A percentile compares a stretch with the other conserved stretches of the same genome.
Evolutionary conservation across 37 sponge, comb jelly and placozoan genomes (phyloP).

Genomic region (Spongilla lacustris): DNA sequence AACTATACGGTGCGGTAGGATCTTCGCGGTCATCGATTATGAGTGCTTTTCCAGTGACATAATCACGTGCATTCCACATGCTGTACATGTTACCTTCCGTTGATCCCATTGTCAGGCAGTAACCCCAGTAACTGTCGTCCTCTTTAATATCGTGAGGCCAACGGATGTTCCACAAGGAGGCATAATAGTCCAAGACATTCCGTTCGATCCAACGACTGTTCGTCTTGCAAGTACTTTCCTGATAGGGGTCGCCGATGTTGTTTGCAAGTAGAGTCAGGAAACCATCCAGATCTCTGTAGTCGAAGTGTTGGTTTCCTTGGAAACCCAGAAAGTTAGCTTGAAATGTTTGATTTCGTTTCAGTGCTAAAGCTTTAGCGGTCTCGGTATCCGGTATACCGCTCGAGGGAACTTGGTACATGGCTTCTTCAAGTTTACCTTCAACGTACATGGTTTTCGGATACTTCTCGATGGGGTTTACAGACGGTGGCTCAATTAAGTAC

Average conservation of each 20-base stretch:
- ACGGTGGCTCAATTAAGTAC: too few species aligned
- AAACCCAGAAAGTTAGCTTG: too few species aligned
- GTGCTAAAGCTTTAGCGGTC: too few species aligned
- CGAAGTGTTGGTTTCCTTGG: background rate
- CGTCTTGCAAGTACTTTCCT: background rate
- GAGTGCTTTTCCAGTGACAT: too few species aligned
- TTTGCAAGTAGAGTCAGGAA: background rate
- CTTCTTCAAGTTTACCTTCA: too few species aligned
- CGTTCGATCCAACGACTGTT: slow-evolving; percentile 36
- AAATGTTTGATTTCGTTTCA: too few species aligned
- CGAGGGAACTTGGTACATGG: too few species aligned
- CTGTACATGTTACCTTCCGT: slow-evolving; percentile 30
- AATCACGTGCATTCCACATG: slow-evolving; percentile 30
- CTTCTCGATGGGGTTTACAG: too few species aligned
- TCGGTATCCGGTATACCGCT: too few species aligned
- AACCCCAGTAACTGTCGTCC: slow-evolving; percentile 36
- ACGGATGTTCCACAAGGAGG: slow-evolving; percentile 20
- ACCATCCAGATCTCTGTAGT: background rate
- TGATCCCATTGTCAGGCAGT: slow-evolving; percentile 42
- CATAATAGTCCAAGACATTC: slow-evolving; percentile 39
- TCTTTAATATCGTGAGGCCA: slow-evolving; percentile 28
- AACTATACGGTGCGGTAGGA: too few species aligned
- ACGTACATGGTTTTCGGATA: too few species aligned
- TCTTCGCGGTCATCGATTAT: background rate
- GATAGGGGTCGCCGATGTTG: slow-evolving; percentile 29